A percentile compares a stretch with the other conserved stretches of the same genome.
phyloP scores from a whole-genome alignment of 2,888 invertebrate genomes.

The Anticlea derivata region DNA sequence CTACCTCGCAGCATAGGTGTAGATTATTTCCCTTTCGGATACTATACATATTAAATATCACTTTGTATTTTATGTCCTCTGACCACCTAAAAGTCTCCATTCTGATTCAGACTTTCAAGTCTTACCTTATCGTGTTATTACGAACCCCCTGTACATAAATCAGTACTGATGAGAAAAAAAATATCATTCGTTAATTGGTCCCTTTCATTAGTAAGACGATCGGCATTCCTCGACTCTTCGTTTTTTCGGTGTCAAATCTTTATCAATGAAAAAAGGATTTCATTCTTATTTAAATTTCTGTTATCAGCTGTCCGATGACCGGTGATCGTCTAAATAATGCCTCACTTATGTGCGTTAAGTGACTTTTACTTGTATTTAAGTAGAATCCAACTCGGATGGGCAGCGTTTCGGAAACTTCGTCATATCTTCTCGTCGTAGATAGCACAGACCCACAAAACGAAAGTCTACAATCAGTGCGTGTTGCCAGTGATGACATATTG shows the following conservation, averaged over 20 bases:
- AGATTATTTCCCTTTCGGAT: no score
- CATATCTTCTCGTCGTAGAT: no score
- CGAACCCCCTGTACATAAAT: conserved; percentile 58
- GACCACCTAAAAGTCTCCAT: no score
- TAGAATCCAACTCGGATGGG: no score
- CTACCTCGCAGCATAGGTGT: no score
- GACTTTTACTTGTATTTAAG: not conserved
- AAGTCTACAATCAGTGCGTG: no score
- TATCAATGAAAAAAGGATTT: conserved; percentile 82
- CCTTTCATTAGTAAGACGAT: conserved; percentile 81
- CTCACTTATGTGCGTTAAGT: conserved; percentile 52
- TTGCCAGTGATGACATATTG: no score
- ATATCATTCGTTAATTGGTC: conserved; percentile 80
- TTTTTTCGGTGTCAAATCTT: conserved; percentile 81
- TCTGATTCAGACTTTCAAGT: not conserved
- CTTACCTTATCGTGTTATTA: conserved; percentile 11
- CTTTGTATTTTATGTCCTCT: no score
- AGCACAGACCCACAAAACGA: no score
- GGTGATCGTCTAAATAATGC: conserved; percentile 63
- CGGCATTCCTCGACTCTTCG: conserved; percentile 73
- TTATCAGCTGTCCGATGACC: conserved; percentile 71
- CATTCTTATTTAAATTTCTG: conserved; percentile 78
- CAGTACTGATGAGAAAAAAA: conserved; percentile 76
- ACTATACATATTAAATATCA: no score
- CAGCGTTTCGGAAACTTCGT: no score